Base-by-base conservation (phyloP, 1,140 invertebrate genomes). In the Plectrocnemia conspersa region DNA sequence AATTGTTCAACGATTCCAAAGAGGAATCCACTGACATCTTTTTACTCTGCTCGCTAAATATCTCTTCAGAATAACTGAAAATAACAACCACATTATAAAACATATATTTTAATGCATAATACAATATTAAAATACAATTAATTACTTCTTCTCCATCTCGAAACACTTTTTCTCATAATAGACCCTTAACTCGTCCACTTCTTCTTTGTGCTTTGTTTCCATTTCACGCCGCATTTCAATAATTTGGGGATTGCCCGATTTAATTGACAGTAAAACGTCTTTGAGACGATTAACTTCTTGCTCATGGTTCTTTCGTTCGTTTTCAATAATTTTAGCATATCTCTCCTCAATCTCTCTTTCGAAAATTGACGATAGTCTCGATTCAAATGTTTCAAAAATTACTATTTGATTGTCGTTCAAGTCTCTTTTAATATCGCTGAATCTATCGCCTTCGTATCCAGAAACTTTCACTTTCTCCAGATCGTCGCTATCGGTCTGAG, bases 81-180 rank as follows among this genome's bases (percentile, higher is more conserved):
- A 40, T 16, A 58, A 42, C 29, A 56, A 63, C 9, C 22, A 46
- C 38, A 24, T 23, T 33, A 36, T 42, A 9, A 50, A 48, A 33
- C 1, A 15, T 24, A n/a, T 36, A 40, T 36, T 50, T 18, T 9
- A 11, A 46, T 13, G 21, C 2, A 18, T 46, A 45, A 54, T 1
- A 42, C 19, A 52, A 35, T 10, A 56, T 19, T 36, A 18, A 40
- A 19, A 29, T 25, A 32, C 16, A 48, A 54, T 46, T 13, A 67
- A 72, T 74, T 68, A 86, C 75, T 86, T 82, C 63, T 86, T 85
- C 66, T 86, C 83, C 68, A 89, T 77, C 59, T 88, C 83, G 0
- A 80, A 75, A 64, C 85, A 88, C 65, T 87, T 87, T 64, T 83
- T 76, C 56, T 88, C 86, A 64, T 88, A 89, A 63, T 88, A 89